Evolutionary conservation across 2,113 vertebrate species (phyloP), one percentile per base, ranked within the genome.

Genomic region (Pogona vitticeps): DNA sequence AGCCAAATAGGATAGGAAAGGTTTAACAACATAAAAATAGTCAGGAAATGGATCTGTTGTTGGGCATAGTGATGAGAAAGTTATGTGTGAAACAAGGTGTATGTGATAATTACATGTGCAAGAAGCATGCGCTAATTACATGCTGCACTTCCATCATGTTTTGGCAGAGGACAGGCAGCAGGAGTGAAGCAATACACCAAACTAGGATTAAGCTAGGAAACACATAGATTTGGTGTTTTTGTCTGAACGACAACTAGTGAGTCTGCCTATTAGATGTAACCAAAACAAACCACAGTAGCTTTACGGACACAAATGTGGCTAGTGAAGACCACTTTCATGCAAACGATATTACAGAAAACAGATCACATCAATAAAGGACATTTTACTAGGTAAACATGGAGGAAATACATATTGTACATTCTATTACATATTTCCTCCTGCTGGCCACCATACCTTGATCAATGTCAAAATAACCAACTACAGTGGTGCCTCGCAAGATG

Each of bases 391-490:
- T 65, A 79, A 46, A 42, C 9, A 20, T 71, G 31, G 52, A 38
- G 5, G 1, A 3, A 38, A 1, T 33, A 67, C 38, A 23, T 67
- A 18, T 23, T 21, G 86, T 7, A 63, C 63, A 63, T 56, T 78
- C 3, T 31, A 79, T 0, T 31, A 33, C 0, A 23, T 58, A 65
- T 70, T 70, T 73, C n/a, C 4, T 76, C 80, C 38, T 70, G n/a
- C 52, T 59, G 88, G 79, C 1, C 1, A n/a, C 1, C 7, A 6
- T 59, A 3, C 76, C 84, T 82, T 92, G 3, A 1, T 71, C 63
- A 70, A 88, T 68, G 46, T 77, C 84, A 87, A 9, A 84, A 79
- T 85, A 87, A 15, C 85, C 6, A 36, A 85, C 1, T 33, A n/a
- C n/a, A n/a, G n/a, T n/a, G n/a, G n/a, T n/a, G n/a, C n/a, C n/a